Conservation (phyloP, 2,888 invertebrate genomes). For the Heteropelma amictum region DNA sequence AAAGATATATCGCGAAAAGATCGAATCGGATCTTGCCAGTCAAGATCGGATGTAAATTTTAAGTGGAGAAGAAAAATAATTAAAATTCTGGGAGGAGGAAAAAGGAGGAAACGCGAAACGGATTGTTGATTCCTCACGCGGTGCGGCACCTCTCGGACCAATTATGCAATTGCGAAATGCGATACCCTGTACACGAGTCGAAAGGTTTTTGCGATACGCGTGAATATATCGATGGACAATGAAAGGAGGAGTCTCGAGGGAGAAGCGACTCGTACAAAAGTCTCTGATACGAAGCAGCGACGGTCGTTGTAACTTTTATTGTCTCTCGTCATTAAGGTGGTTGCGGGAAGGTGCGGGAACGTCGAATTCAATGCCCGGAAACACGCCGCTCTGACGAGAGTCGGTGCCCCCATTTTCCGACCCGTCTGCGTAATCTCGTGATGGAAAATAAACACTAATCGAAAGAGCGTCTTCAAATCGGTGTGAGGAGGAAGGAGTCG, state of each 20-base stretch:
- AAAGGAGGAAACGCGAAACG: slow-evolving; percentile 13
- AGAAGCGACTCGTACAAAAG: slow-evolving; percentile 17
- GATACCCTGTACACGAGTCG: background rate
- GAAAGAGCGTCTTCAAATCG: too few species aligned
- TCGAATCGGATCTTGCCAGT: slow-evolving; percentile 40
- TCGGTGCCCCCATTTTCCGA: slow-evolving; percentile 55
- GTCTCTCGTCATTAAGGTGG: slow-evolving; percentile 16
- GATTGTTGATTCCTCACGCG: slow-evolving; percentile 35
- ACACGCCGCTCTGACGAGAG: slow-evolving; percentile 68
- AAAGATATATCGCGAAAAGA: slow-evolving; percentile 37
- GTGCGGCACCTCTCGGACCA: slow-evolving; percentile 32
- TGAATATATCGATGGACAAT: slow-evolving; percentile 33
- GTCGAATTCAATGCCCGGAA: slow-evolving; percentile 73
- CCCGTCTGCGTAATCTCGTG: background rate
- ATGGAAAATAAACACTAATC: too few species aligned
- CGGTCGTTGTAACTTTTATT: slow-evolving; percentile 20
- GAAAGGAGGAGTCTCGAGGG: slow-evolving; percentile 47
- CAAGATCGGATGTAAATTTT: background rate
- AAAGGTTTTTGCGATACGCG: background rate
- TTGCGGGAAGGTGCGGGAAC: slow-evolving; percentile 48
- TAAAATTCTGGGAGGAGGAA: background rate
- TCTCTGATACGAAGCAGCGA: slow-evolving; percentile 1
- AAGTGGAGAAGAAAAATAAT: slow-evolving; percentile 1
- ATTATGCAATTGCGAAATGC: slow-evolving; percentile 47
- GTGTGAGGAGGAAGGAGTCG: too few species aligned